Evolutionary conservation across 2,113 vertebrate genomes (phyloP).

Genomic region (Ifrita kowaldi): DNA sequence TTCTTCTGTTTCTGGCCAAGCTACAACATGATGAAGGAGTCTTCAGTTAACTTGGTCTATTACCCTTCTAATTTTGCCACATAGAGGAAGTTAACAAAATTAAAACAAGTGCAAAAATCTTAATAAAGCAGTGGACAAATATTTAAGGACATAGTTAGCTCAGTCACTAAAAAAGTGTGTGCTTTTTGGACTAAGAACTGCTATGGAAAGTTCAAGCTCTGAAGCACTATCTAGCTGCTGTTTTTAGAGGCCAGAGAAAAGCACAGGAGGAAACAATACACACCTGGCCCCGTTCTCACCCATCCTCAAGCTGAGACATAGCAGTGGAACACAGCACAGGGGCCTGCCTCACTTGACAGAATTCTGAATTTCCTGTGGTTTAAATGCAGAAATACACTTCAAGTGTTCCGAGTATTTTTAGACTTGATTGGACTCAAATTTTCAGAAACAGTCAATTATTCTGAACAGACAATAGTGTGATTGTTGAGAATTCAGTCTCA

Average conservation of each 20-base stretch:
- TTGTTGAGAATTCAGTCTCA: not conserved
- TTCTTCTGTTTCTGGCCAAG: not conserved
- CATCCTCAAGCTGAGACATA: fast-evolving
- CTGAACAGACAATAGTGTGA: not conserved
- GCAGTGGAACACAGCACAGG: not conserved
- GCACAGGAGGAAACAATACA: not conserved
- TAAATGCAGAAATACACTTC: not conserved
- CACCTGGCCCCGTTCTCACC: not conserved
- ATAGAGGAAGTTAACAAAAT: not conserved
- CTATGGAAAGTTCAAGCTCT: not conserved
- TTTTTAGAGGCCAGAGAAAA: not conserved
- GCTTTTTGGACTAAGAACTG: not conserved
- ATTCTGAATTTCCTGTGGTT: not conserved
- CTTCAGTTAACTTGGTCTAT: not conserved
- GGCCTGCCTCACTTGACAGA: not conserved
- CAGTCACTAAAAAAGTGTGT: not conserved
- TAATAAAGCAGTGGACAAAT: not conserved
- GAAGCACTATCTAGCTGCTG: not conserved
- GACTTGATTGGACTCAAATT: not conserved
- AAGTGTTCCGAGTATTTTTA: not conserved
- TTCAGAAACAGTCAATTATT: not conserved
- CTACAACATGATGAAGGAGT: not conserved
- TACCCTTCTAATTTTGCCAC: not conserved
- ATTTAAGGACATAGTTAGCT: not conserved
- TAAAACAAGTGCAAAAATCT: not conserved